Percentiles rank a stretch among this genome's conserved stretches.
Evolutionary conservation across 2,888 invertebrate species (phyloP).

Genomic region (Xestia xanthographa): DNA sequence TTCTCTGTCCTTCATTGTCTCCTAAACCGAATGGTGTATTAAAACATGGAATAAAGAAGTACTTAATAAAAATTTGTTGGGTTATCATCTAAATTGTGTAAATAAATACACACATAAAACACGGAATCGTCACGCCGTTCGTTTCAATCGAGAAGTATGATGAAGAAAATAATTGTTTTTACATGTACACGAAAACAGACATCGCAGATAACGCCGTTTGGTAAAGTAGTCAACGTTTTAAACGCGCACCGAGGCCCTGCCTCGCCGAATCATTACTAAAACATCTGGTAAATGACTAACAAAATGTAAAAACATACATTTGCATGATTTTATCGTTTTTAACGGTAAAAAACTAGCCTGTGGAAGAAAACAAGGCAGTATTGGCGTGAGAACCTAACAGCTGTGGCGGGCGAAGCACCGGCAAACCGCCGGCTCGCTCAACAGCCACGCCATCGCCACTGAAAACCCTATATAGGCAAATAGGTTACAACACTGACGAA

Average conservation of each 20-base stretch:
- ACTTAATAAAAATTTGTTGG: neutral
- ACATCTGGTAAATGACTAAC: slow-evolving; percentile 74
- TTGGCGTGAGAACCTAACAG: slow-evolving; percentile 69
- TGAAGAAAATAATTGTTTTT: slow-evolving; percentile 41
- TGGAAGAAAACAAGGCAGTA: slow-evolving; percentile 29
- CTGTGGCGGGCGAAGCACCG: slow-evolving; percentile 72
- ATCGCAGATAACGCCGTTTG: slow-evolving; percentile 53
- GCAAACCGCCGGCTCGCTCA: slow-evolving; percentile 73
- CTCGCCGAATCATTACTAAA: slow-evolving; percentile 63
- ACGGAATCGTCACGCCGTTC: slow-evolving; percentile 19
- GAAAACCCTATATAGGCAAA: slow-evolving; percentile 81
- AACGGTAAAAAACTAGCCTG: slow-evolving; percentile 52
- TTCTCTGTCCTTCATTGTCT: slow-evolving; percentile 4
- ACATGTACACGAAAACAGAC: slow-evolving; percentile 50
- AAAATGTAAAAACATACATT: slow-evolving; percentile 60
- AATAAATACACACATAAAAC: slow-evolving; percentile 15
- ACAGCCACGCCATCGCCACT: slow-evolving; percentile 82
- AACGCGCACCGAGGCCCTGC: slow-evolving; percentile 60
- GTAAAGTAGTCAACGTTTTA: slow-evolving; percentile 55
- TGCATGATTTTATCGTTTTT: slow-evolving; percentile 44
- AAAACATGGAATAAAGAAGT: neutral
- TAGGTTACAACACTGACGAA: slow-evolving; percentile 84
- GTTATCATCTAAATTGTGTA: slow-evolving; percentile 3
- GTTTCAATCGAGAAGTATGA: neutral
- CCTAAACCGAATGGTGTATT: slow-evolving; percentile 2